Base-by-base conservation (phyloP, 2,797 vertebrate species). In the Lepus townsendii region DNA sequence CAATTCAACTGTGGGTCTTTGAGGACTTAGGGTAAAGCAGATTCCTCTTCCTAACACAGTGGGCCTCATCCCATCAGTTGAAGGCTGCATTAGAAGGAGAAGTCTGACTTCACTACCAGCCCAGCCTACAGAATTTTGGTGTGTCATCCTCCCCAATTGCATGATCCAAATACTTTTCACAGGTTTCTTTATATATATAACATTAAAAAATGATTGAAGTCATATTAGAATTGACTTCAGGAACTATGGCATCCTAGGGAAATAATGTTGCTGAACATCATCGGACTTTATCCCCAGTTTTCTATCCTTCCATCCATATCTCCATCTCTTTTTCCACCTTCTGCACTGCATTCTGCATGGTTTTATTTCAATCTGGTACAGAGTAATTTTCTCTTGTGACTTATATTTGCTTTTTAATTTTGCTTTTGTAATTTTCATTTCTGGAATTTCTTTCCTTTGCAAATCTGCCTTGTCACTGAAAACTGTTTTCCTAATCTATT, bases 361-460 rank as follows among this genome's bases (percentile, higher is more conserved):
- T 54, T 93, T 57, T 71, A 12, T 94, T 77, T 84, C 69, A 7
- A 75, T 50, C 30, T 20, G 24, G 5, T 66, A 62, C 7, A 52
- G 11, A 90, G 14, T 22, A 80, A 65, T 12, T 30, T 88, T 95
- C 16, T 92, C 26, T 94, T 76, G n/a, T 77, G 12, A 6, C 82
- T 78, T 88, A 82, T 50, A 66, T 26, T 79, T 6, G 19, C 9
- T 22, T 82, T 87, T 92, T 62, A 27, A 47, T 78, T 75, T 94
- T 14, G 26, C 42, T 16, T 83, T 91, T 32, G 1, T 47, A 63
- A 32, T 62, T 73, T 63, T 54, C 13, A 27, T 71, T 79, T 88
- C 47, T 54, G 84, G 24, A 89, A 78, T 83, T 57, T 42, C 12
- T 60, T 91, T 86, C 5, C 54, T 92, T 92, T 86, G n/a, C 20